Evolutionary conservation across 2,797 vertebrate genomes (phyloP), one percentile per base, ranked within the genome.

Genomic region (Denticeps clupeoides): DNA sequence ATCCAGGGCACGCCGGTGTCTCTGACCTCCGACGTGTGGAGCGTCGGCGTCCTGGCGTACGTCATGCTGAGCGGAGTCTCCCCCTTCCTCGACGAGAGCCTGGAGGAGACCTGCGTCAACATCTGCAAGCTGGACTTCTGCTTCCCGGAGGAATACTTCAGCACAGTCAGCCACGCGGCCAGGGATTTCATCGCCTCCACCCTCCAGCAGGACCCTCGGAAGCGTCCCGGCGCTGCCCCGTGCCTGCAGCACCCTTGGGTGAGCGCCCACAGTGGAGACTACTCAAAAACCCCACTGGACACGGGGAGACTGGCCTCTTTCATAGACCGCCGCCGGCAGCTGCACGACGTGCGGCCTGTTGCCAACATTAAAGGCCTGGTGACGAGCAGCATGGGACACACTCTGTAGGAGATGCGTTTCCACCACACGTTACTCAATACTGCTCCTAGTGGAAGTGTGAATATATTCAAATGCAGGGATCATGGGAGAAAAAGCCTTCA

Each of bases 211-310:
- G 94, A 99, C 53, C 87, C 85, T 48, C 77, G 90, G 61, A 89
- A 91, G 63, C 78, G 95, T 59, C 93, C 90, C 0, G 91, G 83
- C 0, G 85, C 90, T 1, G 83, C 90, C 38, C 85, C 85, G 22
- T 97, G 94, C 60, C 81, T 97, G 50, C 93, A 94, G 72, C 92
- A 97, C 12, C 92, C 93, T 0, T 99, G 95, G 95, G 81, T 97
- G 45, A 86, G 89, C 0, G 82, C 84, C 0, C 91, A 91, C 23
- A 89, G 85, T 0, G 87, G 89, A 49, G 87, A 90, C 65, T 87
- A 97, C 72, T 97, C 95, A 71, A 89, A 87, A 70, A 85, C 79
- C 1, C 92, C 92, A 0, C 76, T 99, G 80, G 92, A 98, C 69
- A 98, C 90, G 0, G 83, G 81, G 1, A 87, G 95, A 35, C 55